A percentile compares a stretch with the other conserved stretches of the same genome.
Conservation (phyloP, 1,140 invertebrate species). For the Teleopsis dalmanni region DNA sequence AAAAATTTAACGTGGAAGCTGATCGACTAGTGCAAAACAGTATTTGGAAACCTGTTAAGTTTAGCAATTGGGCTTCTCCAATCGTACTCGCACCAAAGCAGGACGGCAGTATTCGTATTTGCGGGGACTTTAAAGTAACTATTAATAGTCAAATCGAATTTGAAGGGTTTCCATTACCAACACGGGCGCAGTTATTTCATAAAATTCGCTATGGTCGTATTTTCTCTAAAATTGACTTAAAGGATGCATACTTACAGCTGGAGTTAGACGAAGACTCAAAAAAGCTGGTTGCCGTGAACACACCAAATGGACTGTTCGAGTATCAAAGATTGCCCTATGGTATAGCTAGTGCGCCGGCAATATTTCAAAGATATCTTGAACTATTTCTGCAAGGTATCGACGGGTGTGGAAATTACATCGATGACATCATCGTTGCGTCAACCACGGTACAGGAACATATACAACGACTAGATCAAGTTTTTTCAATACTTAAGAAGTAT, state of each 20-base stretch:
- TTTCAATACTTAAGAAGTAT: constrained; percentile 15
- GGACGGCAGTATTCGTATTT: constrained; percentile 37
- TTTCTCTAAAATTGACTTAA: constrained; percentile 28
- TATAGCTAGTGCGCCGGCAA: constrained; percentile 28
- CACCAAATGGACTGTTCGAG: constrained; percentile 32
- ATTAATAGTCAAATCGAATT: constrained; percentile 27
- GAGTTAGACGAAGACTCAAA: no score
- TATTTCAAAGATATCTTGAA: constrained; percentile 31
- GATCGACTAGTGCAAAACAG: constrained; percentile 16
- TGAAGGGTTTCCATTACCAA: constrained; percentile 34
- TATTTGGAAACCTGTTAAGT: constrained; percentile 20
- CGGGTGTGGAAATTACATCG: constrained; percentile 34
- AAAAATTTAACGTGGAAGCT: constrained; percentile 23
- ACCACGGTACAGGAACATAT: constrained; percentile 22
- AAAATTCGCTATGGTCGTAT: constrained; percentile 28
- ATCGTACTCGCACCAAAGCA: constrained; percentile 46
- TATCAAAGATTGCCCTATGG: constrained; percentile 46
- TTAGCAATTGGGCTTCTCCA: no score
- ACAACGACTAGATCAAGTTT: constrained; percentile 20
- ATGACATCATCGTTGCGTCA: constrained; percentile 34
- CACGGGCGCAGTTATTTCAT: constrained; percentile 30
- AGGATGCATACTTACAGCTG: constrained; percentile 23
- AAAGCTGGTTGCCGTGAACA: constrained; percentile 18
- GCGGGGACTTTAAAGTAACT: constrained; percentile 41
- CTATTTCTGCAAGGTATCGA: constrained; percentile 27